phyloP scores from a whole-genome alignment of 2,797 vertebrate species.

The Echeneis naucrates region DNA sequence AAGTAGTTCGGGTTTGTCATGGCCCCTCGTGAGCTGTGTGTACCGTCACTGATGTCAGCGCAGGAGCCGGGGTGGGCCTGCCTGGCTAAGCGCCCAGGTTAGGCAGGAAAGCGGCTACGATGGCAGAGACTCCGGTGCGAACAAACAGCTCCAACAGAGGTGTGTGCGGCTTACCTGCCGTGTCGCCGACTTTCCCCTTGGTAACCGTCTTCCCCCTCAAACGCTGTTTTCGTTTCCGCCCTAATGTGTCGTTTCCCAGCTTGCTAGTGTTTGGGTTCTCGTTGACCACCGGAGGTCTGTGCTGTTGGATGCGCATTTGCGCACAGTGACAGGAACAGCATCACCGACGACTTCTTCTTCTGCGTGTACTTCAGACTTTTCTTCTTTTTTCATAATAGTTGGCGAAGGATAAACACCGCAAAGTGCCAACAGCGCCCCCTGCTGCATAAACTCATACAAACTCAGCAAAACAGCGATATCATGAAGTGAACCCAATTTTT shows the following conservation, averaged over 20 bases:
- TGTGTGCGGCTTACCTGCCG: constrained; percentile 69
- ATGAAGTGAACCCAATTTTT: too few species aligned
- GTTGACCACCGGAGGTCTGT: constrained; percentile 14
- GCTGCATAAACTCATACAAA: too few species aligned
- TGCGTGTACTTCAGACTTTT: not conserved
- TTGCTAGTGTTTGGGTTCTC: constrained; percentile 50
- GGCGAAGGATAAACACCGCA: accelerated
- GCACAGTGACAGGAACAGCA: constrained; percentile 49
- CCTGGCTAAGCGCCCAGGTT: not conserved
- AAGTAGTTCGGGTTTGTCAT: not conserved
- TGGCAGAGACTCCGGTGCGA: not conserved
- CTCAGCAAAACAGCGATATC: too few species aligned
- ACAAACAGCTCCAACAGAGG: not conserved
- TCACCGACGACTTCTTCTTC: constrained; percentile 34
- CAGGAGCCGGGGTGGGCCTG: constrained; percentile 28
- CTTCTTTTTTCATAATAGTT: not conserved
- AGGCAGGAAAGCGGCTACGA: not conserved
- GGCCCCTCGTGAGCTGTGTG: not conserved
- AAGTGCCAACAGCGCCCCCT: not conserved
- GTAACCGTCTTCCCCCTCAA: constrained; percentile 36
- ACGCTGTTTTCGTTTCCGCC: constrained; percentile 74
- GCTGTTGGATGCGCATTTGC: constrained; percentile 62
- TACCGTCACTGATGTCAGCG: constrained; percentile 2
- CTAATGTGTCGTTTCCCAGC: constrained; percentile 74
- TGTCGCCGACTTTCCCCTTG: constrained; percentile 57